Percentiles rank a stretch among this genome's conserved stretches.
Evolutionary conservation across 2,797 vertebrate genomes (phyloP).

Genomic region (Hylomyscus alleni): DNA sequence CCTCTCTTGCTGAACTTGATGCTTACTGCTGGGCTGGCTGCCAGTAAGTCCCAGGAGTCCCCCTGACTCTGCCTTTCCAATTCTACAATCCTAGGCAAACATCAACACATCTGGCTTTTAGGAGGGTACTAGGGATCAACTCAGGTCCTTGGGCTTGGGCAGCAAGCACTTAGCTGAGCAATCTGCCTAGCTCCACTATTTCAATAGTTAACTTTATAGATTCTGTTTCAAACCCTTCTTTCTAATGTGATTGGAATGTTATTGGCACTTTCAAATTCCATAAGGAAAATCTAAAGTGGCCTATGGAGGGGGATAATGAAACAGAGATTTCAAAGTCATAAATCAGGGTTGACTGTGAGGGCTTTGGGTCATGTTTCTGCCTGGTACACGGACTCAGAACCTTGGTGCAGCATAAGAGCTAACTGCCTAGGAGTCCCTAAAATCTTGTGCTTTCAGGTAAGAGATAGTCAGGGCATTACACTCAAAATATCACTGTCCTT

Average conservation of each 20-base stretch:
- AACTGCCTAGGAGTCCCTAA: background rate
- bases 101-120: background rate
- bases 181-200: background rate
- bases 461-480: background rate
- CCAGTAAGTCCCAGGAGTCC: background rate
- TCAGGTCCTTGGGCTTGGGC: background rate
- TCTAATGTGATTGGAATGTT: background rate
- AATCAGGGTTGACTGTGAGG: background rate
- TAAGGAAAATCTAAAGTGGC: background rate
- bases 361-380: background rate
- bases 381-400: background rate
- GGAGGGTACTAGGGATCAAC: background rate
- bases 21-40: background rate
- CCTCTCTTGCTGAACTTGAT: background rate
- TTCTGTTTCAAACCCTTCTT: conserved; percentile 40
- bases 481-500: background rate
- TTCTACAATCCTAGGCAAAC: background rate
- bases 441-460: background rate
- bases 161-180: background rate
- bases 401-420: background rate
- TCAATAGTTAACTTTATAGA: background rate
- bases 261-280: conserved; percentile 22
- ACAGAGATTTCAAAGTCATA: background rate
- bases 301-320: background rate
- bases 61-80: background rate